Evolutionary conservation across 92 coral and sea anemone genomes (phyloP), one percentile per base, ranked within the genome.

Genomic region (Parazoanthus swiftii): DNA sequence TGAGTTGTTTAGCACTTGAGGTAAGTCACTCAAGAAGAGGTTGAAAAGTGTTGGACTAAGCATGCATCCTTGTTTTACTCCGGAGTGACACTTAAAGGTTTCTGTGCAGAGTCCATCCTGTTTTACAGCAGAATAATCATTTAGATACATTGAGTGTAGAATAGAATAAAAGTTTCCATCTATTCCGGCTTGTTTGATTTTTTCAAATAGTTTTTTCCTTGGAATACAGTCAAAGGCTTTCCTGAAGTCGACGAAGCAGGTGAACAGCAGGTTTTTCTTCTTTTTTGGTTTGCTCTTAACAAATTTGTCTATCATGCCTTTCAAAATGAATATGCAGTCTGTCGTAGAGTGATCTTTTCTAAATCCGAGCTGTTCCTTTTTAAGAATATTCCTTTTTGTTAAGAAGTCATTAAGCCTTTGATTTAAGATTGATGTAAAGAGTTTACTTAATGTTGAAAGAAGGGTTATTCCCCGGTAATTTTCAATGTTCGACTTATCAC

Each of bases 241-340:
- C 51, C 86, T 74, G 71, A 91, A 91, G 75, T 91, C 93, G 78
- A 88, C 89, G 70, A 68, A 91, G 91, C 93, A 88, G 33, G 93
- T 82, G 86, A 88, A 88, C 79, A 91, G 77, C 77, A 88, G 51
- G 86, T 91, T 91, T 56, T 76, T 63, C 74, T 50, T 66, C 51
- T 81, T 68, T 81, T 91, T 91, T 44, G 81, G 76, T 46, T 78
- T 89, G 82, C 76, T 39, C 77, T 89, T 88, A 39, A 91, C 91
- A 43, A 54, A 89, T 74, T 88, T 89, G 80, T 91, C 93, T 65
- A 87, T 90, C 75, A 90, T 50, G 16, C 50, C 89, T 79, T 72
- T 88, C 46, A 79, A 23, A 44, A 86, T 74, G 42, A 86, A 66
- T 70, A 83, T 66, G 33, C 72, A 37, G 65, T 89, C 82, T 29